Base-by-base conservation (phyloP, 2,888 invertebrate species). In the Euzophera pinguis region DNA sequence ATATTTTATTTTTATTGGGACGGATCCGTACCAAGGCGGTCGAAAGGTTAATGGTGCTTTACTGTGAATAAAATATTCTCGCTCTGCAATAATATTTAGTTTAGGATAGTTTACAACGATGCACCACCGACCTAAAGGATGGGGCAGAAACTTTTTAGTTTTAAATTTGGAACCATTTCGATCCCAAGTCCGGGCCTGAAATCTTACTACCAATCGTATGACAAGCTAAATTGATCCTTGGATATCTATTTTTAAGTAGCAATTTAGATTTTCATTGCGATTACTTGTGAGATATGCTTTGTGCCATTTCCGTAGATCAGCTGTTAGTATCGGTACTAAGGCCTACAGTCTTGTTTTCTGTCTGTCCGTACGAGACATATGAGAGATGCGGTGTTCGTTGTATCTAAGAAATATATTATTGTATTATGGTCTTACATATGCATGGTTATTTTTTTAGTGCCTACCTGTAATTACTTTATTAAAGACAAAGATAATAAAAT, bases 401-500 rank as follows among this genome's bases (percentile, higher is more conserved):
- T 84, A 80, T 81, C 78, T 82, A 85, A 84, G 80, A 76, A 80
- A 78, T 88, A 87, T 86, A 81, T 87, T 81, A 88, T 82, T 86
- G 81, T 85, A 85, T 84, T 86, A 88, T 83, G 86, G 84, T 89
- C 85, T 81, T 85, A 81, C 81, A 86, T 87, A 87, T 82, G 89
- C 88, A 89, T 89, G 88, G 86, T 90, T 89, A 87, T 88, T 90
- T 88, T 86, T 88, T 88, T 89, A 90, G 88, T 87, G 89, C 88
- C 88, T 89, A 87, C 84, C 89, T 89, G 85, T 90, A 90, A 89
- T 88, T 89, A 90, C 88, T 89, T 89, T 89, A 89, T 89, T 87
- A 85, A 90, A 90, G 86, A 90, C 89, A 88, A 88, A 89, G 87
- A 88, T 89, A 88, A 89, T 87, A 88, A 88, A 88, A 85, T 83